These are phyloP conservation scores for Oedothorax gibbosus DNA, from an alignment of 1,140 invertebrate species.

Conservation along the genomic window DNA sequence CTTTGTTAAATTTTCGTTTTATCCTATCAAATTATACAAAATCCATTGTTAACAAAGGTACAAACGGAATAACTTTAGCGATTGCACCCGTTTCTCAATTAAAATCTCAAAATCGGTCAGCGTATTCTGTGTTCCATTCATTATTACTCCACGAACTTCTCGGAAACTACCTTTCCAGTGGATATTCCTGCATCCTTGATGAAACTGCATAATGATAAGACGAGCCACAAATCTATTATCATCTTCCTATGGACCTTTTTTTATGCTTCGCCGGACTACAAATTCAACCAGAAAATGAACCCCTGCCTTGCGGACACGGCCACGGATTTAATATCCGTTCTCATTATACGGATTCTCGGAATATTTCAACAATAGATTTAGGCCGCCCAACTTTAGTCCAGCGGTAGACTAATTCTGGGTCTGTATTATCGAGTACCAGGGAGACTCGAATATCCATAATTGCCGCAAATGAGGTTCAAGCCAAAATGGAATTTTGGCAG, in stretches of 20 bases:
- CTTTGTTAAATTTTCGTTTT: too few relatives aligned
- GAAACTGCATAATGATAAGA: not conserved
- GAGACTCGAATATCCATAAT: slow-evolving; percentile 52
- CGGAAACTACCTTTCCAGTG: too few relatives aligned
- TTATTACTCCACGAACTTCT: too few relatives aligned
- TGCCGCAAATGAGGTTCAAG: slow-evolving; percentile 51
- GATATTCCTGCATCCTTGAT: too few relatives aligned
- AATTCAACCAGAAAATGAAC: slow-evolving; percentile 46
- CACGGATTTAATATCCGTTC: slow-evolving; percentile 24
- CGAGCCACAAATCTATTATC: not conserved
- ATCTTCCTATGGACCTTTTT: slow-evolving; percentile 25
- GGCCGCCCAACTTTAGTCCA: not conserved
- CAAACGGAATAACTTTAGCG: too few relatives aligned
- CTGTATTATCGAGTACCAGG: slow-evolving; percentile 46
- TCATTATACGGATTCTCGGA: slow-evolving; percentile 20
- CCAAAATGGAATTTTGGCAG: not conserved
- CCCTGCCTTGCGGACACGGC: slow-evolving; percentile 1
- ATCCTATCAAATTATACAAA: too few relatives aligned
- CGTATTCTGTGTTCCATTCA: too few relatives aligned
- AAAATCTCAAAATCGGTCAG: too few relatives aligned
- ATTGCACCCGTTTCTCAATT: too few relatives aligned
- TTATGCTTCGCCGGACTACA: not conserved
- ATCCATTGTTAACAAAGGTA: too few relatives aligned
- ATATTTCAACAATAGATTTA: not conserved
- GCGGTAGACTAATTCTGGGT: slow-evolving; percentile 25